Base-by-base conservation (phyloP, 2,797 vertebrate genomes). In the Fratercula arctica region DNA sequence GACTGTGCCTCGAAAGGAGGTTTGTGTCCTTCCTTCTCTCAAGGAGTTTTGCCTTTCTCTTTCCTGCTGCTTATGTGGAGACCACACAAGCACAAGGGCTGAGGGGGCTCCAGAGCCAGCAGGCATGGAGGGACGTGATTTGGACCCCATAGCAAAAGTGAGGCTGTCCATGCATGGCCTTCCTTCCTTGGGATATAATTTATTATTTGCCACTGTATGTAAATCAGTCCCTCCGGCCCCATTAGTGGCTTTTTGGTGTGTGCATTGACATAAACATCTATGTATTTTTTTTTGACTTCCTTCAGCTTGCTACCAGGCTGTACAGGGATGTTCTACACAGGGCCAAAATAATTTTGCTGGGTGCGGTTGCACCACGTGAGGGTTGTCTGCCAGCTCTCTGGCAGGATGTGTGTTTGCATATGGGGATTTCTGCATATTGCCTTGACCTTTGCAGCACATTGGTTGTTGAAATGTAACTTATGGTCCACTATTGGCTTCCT, bases 401-500 rank as follows among this genome's bases (percentile, higher is more conserved):
- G 69, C 85, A 84, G 73, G 73, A 25, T 24, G 9, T 39, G 51
- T 92, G 73, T 95, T 92, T 94, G 93, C 85, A 6, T 37, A 6
- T 73, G 87, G 87, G 75, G 53, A 84, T 89, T 93, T 94, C 88
- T 95, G 88, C 43, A 39, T 60, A 85, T 85, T 88, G 90, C 75
- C 54, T 14, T 91, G 94, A 84, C 92, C 90, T 97, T 63, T 96
- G 93, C 89, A 92, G 90, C 78, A 86, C 72, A 4, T 46, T 60
- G n/a, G 14, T 77, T 90, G 81, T 92, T 93, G 73, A 63, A 53
- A 92, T 69, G 66, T 63, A 76, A 43, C 90, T 94, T 95, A 82
- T 92, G 93, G 74, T 93, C 78, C 81, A 59, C 79, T 89, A 0
- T 53, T 93, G 90, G 85, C 96, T 93, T 93, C 73, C 85, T 79